phyloP scores from a whole-genome alignment of 2,888 invertebrate species.

The Nycteola revayana region DNA sequence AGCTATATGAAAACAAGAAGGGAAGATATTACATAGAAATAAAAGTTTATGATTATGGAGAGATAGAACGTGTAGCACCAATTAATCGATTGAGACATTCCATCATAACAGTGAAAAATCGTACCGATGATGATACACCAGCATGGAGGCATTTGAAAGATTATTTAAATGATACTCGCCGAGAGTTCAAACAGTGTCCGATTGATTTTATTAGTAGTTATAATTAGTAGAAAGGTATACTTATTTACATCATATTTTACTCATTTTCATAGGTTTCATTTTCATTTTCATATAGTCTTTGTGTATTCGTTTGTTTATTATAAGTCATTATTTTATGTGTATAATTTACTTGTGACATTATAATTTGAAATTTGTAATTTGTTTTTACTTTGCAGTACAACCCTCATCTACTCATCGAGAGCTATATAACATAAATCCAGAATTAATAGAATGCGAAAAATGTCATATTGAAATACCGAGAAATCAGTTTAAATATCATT shows the following conservation, averaged over 20 bases:
- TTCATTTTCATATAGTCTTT: too few species aligned
- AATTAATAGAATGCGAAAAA: conserved; percentile 2
- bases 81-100: conserved; percentile 11
- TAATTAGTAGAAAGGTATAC: not conserved
- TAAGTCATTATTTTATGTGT: too few species aligned
- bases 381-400: conserved; percentile 2
- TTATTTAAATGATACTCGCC: conserved; percentile 4
- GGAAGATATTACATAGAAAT: conserved; percentile 13
- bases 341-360: too few species aligned
- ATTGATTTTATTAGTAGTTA: not conserved
- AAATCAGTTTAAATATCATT: conserved; percentile 10
- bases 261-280: too few species aligned
- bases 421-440: not conserved
- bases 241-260: not conserved
- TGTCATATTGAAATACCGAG: conserved; percentile 7
- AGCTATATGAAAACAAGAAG: conserved; percentile 3
- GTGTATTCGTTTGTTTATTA: too few species aligned
- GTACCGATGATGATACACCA: too few species aligned
- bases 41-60: conserved; percentile 11
- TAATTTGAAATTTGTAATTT: not conserved
- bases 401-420: not conserved
- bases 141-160: conserved; percentile 7
- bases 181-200: conserved; percentile 4
- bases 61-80: conserved; percentile 8
- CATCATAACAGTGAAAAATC: too few species aligned